These are phyloP conservation scores for Daphoenositta chrysoptera DNA, from an alignment of 2,113 vertebrate genomes.

Conservation along the genomic window DNA sequence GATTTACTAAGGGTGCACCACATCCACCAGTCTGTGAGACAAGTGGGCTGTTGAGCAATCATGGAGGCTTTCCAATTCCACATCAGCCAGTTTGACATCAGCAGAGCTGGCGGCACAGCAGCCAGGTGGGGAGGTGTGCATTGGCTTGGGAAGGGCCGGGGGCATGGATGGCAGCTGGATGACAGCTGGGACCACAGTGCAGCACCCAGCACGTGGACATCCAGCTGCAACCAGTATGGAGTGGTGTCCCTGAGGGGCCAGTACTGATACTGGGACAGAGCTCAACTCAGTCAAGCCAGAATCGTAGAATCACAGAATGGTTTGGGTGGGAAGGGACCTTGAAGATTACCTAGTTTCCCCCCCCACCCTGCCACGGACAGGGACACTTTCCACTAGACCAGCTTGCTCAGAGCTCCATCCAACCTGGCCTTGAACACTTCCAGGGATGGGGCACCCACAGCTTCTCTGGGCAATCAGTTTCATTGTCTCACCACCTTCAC, in stretches of 20 bases:
- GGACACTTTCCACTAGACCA: not conserved
- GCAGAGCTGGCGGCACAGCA: not conserved
- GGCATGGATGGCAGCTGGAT: not conserved
- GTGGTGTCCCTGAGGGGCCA: not conserved
- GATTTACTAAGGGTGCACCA: not conserved
- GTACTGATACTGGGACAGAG: not conserved
- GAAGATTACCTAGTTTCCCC: not conserved
- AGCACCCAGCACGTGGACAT: not conserved
- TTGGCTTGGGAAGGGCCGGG: fast-evolving
- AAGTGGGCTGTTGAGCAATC: not conserved
- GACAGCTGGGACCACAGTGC: not conserved
- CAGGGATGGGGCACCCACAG: not conserved
- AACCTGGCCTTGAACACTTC: not conserved
- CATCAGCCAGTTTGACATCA: not conserved
- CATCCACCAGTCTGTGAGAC: not conserved
- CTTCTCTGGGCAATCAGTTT: not conserved
- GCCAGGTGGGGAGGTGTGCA: not conserved
- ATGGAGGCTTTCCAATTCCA: not conserved
- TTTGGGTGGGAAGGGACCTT: not conserved
- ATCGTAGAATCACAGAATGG: not conserved
- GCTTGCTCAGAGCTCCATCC: not conserved
- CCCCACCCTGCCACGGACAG: too few relatives aligned
- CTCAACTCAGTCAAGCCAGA: not conserved
- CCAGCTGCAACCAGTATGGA: not conserved
- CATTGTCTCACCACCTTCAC: not conserved